Evolutionary conservation across 2,888 invertebrate genomes (phyloP), one percentile per base, ranked within the genome.

Genomic region (Calliphora vomitoria): DNA sequence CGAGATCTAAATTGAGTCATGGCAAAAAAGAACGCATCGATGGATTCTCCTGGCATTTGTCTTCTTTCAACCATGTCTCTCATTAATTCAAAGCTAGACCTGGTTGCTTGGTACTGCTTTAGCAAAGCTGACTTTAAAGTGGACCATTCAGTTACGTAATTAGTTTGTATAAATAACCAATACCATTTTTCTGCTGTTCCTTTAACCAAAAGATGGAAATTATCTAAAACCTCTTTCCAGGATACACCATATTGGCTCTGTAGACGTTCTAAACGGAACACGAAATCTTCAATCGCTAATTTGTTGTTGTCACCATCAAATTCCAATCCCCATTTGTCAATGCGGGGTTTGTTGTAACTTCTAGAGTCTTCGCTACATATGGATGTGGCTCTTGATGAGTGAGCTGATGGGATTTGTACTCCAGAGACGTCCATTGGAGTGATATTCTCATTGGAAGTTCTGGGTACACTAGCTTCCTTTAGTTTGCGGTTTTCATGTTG

Each of bases 121-220:
- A 66, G 18, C 15, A 66, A 41, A 11, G 66, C 66, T 41, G 15
- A 13, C 6, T 35, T n/a, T 13, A 74, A 31, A 38, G 50, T 44
- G 8, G 53, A 10, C 82, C 82, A 82, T 41, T 66, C 55, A 15
- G 31, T 18, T 3, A 74, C 31, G 1, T 44, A 13, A n/a, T 50
- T 55, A 1, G 64, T 66, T n/a, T 74, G 44, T 6, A 41, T 41
- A 10, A 41, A 64, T 8, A 64, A 18, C 64, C 64, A 41, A 35
- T 69, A 81, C 81, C 81, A 72, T 10, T 72, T 44, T 8, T 31
- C 18, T 0, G 71, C 80, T 1, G 15, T 11, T 25, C 80, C 80
- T 13, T 41, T 13, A 4, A 81, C 50, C 3, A 81, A 55, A 6
- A 47, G 35, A 20, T 81, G 80, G 15, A 81, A 81, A 35, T 81